Evolutionary conservation across 2,888 invertebrate genomes (phyloP).

Genomic region (Halocaridina rubra): DNA sequence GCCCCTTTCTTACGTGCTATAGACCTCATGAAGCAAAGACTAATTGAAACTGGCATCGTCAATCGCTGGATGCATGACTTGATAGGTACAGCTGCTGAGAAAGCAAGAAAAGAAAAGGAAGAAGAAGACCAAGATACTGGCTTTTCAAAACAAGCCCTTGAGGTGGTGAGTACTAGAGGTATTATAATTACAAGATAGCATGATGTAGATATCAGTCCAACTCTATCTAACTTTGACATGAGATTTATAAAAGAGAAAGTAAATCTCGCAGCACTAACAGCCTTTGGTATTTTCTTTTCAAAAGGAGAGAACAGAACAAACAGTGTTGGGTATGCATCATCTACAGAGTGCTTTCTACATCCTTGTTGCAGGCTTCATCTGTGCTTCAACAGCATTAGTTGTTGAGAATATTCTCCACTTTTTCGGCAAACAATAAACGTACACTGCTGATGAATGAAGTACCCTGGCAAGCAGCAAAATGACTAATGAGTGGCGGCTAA

Average conservation of each 20-base stretch:
- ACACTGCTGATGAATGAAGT: no score
- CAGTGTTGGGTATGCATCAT: neutral
- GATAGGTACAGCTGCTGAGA: neutral
- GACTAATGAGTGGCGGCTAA: no score
- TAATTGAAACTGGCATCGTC: conserved; percentile 18
- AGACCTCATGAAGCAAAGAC: conserved; percentile 10
- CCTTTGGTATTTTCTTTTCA: neutral
- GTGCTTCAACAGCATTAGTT: neutral
- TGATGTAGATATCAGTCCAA: no score
- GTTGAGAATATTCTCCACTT: neutral
- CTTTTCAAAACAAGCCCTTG: neutral
- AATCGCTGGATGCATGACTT: conserved; percentile 18
- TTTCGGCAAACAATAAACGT: neutral
- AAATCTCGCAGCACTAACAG: no score
- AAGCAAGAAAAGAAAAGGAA: neutral
- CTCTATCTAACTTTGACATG: no score
- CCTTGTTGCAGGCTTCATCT: neutral
- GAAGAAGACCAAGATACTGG: neutral
- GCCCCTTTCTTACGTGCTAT: conserved; percentile 22
- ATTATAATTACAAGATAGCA: neutral
- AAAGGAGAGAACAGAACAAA: neutral
- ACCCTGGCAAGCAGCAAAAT: no score
- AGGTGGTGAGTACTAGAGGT: neutral
- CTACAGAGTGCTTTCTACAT: neutral
- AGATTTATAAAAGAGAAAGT: no score